These are phyloP conservation scores for Sitodiplosis mosellana DNA, from an alignment of 1,140 invertebrate genomes.

Conservation along the genomic window DNA sequence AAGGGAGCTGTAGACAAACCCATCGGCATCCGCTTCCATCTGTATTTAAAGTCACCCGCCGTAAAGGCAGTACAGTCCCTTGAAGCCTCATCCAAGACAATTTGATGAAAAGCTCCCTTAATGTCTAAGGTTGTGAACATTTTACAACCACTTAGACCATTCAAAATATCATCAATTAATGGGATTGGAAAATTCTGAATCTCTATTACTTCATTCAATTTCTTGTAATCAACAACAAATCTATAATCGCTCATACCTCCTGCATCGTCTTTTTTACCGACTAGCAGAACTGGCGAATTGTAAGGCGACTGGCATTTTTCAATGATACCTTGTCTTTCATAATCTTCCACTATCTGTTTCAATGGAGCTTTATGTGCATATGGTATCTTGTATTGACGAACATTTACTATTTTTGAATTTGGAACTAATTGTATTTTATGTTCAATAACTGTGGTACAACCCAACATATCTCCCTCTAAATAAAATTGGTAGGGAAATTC, in stretches of 20 bases:
- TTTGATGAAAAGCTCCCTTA: conserved; percentile 26
- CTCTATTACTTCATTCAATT: conserved; percentile 18
- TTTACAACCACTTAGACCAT: conserved; percentile 14
- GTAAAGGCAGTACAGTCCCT: conserved; percentile 26
- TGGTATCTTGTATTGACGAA: background rate
- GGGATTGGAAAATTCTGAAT: conserved; percentile 26
- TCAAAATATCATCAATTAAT: conserved; percentile 24
- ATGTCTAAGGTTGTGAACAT: conserved; percentile 26
- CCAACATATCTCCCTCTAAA: background rate
- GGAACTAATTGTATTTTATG: background rate
- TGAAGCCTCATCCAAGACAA: conserved; percentile 19
- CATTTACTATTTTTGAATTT: background rate
- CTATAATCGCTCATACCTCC: conserved; percentile 9
- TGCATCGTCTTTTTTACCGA: conserved; percentile 7
- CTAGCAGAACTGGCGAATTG: conserved; percentile 9
- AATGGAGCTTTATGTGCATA: conserved; percentile 1
- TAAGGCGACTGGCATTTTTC: conserved; percentile 3
- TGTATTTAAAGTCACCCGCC: conserved; percentile 17
- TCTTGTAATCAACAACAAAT: conserved; percentile 16
- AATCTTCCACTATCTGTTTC: conserved; percentile 2
- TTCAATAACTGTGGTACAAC: background rate
- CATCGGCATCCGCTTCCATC: conserved; percentile 26
- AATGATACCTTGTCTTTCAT: conserved; percentile 5
- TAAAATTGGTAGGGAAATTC: background rate
- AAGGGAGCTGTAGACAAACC: conserved; percentile 19